Evolutionary conservation across 2,888 invertebrate species (phyloP).

Genomic region (Spisula solida): DNA sequence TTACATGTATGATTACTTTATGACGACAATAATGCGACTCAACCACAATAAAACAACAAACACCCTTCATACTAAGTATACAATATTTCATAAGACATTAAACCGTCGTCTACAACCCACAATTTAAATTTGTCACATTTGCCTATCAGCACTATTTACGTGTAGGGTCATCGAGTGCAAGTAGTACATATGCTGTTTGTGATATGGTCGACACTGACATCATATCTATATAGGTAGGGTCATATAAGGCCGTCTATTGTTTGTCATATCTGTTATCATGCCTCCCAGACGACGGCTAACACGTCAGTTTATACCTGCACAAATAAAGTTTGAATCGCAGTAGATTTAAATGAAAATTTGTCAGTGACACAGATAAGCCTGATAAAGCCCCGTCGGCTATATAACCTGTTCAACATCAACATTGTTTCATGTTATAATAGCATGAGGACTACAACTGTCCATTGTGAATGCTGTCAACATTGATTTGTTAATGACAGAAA

Average conservation of each 20-base stretch:
- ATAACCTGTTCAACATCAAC: neutral
- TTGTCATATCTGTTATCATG: constrained; percentile 12
- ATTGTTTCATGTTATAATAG: neutral
- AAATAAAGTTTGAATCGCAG: constrained; percentile 16
- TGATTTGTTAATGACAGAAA: constrained; percentile 8
- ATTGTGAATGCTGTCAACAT: neutral
- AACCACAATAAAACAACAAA: constrained; percentile 23
- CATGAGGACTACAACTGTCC: neutral
- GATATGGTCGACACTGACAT: constrained; percentile 13
- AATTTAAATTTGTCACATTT: constrained; percentile 23
- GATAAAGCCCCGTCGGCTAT: neutral
- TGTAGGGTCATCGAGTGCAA: neutral
- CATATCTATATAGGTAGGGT: constrained; percentile 32
- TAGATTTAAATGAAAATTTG: constrained; percentile 20
- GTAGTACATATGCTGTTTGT: constrained; percentile 16
- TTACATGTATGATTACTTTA: constrained; percentile 20
- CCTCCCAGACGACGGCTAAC: neutral
- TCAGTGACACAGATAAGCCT: neutral
- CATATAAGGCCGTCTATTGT: constrained; percentile 30
- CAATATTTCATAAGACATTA: neutral
- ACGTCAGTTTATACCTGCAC: neutral
- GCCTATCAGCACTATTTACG: constrained; percentile 3
- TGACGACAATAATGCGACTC: neutral
- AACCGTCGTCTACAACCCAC: neutral
- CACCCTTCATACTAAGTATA: neutral